Percentiles rank a stretch among this genome's conserved stretches.
Evolutionary conservation across 2,797 vertebrate genomes (phyloP).

Genomic region (Moxostoma hubbsi): DNA sequence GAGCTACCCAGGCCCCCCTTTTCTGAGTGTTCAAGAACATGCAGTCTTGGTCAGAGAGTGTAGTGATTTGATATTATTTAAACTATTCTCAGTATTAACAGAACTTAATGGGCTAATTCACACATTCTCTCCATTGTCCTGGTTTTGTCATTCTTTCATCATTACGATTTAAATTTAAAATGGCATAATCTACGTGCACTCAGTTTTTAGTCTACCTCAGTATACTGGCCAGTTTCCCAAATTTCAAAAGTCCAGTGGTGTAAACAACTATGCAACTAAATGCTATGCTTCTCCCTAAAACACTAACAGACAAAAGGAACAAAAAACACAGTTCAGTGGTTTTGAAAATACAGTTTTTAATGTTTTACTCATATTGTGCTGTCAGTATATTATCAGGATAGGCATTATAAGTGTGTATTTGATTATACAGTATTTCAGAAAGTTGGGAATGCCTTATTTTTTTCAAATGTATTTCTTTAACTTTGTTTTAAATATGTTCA

Average conservation of each 20-base stretch:
- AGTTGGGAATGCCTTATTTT: not conserved
- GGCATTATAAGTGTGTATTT: not conserved
- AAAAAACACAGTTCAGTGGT: not conserved
- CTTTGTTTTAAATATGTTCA: not conserved
- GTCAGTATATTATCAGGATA: not conserved
- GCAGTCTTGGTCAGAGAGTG: not conserved
- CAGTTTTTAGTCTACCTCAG: not conserved
- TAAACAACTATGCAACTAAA: conserved; percentile 3
- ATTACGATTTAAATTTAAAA: not conserved
- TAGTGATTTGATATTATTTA: not conserved
- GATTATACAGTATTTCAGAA: not conserved
- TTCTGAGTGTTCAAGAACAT: not conserved
- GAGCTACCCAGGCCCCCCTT: too few species aligned
- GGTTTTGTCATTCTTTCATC: not conserved
- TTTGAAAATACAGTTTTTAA: not conserved
- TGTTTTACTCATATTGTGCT: not conserved
- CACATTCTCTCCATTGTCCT: not conserved
- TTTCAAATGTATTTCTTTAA: not conserved
- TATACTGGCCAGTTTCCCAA: not conserved
- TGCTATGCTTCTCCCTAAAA: not conserved
- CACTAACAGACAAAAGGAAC: not conserved
- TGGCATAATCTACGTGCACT: not conserved
- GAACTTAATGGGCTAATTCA: not conserved
- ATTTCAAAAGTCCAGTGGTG: not conserved
- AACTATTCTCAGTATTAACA: not conserved